These are phyloP conservation scores for Catharus minimus DNA, from an alignment of 2,113 vertebrate genomes.

Conservation along the genomic window DNA sequence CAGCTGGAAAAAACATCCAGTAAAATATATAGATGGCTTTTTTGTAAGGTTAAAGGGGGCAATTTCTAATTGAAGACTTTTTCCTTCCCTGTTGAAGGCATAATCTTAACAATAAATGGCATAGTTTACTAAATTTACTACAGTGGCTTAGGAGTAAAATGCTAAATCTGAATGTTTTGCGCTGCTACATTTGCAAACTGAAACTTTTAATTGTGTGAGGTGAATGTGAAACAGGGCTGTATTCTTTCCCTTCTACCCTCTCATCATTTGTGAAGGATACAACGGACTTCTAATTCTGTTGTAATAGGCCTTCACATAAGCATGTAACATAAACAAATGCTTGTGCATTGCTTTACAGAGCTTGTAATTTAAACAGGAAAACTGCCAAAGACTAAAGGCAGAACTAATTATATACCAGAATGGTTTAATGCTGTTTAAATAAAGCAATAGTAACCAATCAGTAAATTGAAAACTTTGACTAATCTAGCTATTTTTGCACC, in stretches of 20 bases:
- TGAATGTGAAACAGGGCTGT: not conserved
- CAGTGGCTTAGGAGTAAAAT: not conserved
- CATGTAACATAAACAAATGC: not conserved
- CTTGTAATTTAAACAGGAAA: not conserved
- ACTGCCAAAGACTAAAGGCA: not conserved
- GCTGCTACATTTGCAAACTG: not conserved
- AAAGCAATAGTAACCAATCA: not conserved
- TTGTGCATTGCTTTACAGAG: not conserved
- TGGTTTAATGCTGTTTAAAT: slow-evolving; percentile 7
- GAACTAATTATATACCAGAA: not conserved
- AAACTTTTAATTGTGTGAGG: not conserved
- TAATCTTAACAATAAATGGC: not conserved
- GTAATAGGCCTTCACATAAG: not conserved
- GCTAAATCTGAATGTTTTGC: not conserved
- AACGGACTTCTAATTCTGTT: not conserved
- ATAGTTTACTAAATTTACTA: not conserved
- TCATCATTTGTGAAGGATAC: not conserved
- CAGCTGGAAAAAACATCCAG: not conserved
- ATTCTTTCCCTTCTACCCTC: not conserved
- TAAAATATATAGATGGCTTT: not conserved
- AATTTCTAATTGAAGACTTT: not conserved
- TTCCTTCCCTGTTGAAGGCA: not conserved
- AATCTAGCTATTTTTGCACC: not conserved
- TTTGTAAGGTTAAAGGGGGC: not conserved
- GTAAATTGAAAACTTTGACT: not conserved